These are phyloP conservation scores for Corythornis madagascariensis DNA, from an alignment of 2,113 vertebrate genomes.

Conservation along the genomic window DNA sequence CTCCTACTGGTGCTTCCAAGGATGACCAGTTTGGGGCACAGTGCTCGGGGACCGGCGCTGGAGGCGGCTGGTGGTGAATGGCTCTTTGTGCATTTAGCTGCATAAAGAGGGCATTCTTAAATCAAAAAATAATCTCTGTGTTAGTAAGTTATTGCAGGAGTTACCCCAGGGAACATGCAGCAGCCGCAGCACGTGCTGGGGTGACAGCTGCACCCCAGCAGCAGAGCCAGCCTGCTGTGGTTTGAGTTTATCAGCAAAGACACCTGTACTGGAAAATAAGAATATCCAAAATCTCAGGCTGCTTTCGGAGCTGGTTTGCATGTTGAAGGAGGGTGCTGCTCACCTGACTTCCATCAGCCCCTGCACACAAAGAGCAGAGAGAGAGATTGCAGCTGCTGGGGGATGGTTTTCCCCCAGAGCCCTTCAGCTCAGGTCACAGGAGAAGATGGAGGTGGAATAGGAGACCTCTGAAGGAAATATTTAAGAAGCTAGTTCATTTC, in stretches of 20 bases:
- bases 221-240: accelerated
- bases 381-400: neutral
- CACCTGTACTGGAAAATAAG: neutral
- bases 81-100: neutral
- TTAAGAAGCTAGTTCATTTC: neutral
- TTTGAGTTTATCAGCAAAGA: accelerated
- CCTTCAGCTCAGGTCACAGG: neutral
- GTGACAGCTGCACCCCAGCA: accelerated
- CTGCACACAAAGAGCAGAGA: neutral
- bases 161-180: accelerated
- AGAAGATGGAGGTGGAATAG: neutral
- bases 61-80: neutral
- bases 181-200: neutral
- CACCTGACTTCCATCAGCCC: accelerated
- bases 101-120: neutral
- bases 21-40: accelerated
- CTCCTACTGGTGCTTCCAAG: accelerated
- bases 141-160: accelerated
- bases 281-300: accelerated
- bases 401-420: neutral
- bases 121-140: neutral
- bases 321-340: neutral
- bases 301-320: accelerated
- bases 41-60: accelerated
- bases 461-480: neutral